Percentiles rank a stretch among this genome's conserved stretches.
Evolutionary conservation across 2,113 vertebrate species (phyloP).

Genomic region (Xiphorhynchus elegans): DNA sequence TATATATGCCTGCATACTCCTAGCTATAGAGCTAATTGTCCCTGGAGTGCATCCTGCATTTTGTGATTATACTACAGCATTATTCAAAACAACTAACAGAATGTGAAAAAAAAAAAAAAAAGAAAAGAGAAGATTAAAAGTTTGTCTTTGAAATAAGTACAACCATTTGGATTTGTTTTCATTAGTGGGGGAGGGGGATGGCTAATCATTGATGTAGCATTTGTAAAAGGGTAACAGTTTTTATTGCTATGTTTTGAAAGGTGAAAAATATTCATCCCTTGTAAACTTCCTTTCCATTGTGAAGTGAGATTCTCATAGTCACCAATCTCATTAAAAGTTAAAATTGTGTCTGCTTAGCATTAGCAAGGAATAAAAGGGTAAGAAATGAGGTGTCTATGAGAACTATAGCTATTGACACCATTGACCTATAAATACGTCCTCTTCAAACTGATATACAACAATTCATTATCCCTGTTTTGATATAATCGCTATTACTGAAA

Average conservation of each 20-base stretch:
- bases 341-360: constrained; percentile 53
- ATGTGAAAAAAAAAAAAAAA: not conserved
- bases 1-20: not conserved
- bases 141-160: not conserved
- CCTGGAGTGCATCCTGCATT: not conserved
- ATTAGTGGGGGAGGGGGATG: accelerated
- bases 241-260: not conserved
- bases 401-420: constrained; percentile 76
- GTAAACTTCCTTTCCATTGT: not conserved
- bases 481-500: constrained; percentile 78
- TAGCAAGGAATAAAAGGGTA: constrained; percentile 61
- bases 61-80: not conserved
- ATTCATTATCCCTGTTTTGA: constrained; percentile 74
- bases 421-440: constrained; percentile 79
- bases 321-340: constrained; percentile 56
- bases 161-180: not conserved
- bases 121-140: not conserved
- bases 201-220: not conserved
- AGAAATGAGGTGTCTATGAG: constrained; percentile 50
- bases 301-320: constrained; percentile 22
- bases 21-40: not conserved
- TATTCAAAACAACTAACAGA: not conserved
- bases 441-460: constrained; percentile 71
- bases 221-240: not conserved
- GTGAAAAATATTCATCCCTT: constrained; percentile 9